Evolutionary conservation across 2,797 vertebrate species (phyloP).

Genomic region (Austrolebias charrua): DNA sequence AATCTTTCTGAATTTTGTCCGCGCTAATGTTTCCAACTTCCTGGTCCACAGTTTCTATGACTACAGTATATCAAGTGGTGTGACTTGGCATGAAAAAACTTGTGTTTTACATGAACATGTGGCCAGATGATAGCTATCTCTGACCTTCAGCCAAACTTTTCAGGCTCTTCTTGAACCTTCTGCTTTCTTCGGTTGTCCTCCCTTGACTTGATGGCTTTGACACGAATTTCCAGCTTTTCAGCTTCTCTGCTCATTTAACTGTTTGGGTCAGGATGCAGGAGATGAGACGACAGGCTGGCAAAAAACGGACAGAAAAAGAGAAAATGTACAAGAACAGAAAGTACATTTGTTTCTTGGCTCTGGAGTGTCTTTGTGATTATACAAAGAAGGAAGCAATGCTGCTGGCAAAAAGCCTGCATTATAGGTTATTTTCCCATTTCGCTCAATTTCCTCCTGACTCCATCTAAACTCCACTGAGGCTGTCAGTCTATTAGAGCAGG

Average conservation of each 20-base stretch:
- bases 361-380: slow-evolving; percentile 42
- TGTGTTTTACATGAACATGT: too few species aligned
- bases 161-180: background rate
- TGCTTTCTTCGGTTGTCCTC: background rate
- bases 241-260: slow-evolving; percentile 15
- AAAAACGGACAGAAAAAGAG: background rate
- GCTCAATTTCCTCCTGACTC: slow-evolving; percentile 40
- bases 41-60: too few species aligned
- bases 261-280: slow-evolving; percentile 25
- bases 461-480: slow-evolving; percentile 39
- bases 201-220: slow-evolving; percentile 12
- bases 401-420: slow-evolving; percentile 53
- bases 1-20: too few species aligned
- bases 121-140: too few species aligned
- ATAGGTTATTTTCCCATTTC: slow-evolving; percentile 62
- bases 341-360: slow-evolving; percentile 30
- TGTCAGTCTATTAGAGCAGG: slow-evolving; percentile 50
- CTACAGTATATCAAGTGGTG: too few species aligned
- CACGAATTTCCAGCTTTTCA: slow-evolving; percentile 7
- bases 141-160: too few species aligned
- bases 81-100: too few species aligned
- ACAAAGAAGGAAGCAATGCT: slow-evolving; percentile 7
- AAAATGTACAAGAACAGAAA: slow-evolving; percentile 27
- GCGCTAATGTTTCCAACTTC: too few species aligned
- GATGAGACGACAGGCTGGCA: slow-evolving; percentile 9